Evolutionary conservation across 2,888 invertebrate genomes (phyloP).

Genomic region (Nesidiocoris tenuis): DNA sequence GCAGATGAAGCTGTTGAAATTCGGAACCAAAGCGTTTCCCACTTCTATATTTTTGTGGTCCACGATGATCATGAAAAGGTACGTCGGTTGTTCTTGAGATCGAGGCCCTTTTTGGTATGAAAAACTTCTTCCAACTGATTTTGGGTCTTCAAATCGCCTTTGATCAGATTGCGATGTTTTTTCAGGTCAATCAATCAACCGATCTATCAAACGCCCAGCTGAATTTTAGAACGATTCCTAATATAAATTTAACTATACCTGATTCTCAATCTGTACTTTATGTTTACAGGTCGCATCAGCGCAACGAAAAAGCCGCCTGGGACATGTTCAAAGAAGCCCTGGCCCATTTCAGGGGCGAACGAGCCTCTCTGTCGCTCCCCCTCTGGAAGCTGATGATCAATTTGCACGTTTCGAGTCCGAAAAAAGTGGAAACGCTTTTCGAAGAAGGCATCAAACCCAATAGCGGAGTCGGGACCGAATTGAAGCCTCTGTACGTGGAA

Average conservation of each 20-base stretch:
- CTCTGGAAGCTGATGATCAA: conserved; percentile 56
- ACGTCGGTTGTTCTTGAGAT: neutral
- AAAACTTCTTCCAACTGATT: no score
- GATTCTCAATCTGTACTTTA: no score
- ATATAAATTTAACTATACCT: no score
- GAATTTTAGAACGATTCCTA: no score
- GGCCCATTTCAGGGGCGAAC: conserved; percentile 1
- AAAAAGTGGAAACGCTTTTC: conserved; percentile 52
- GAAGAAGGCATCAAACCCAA: neutral
- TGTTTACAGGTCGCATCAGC: neutral
- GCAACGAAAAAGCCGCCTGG: conserved; percentile 21
- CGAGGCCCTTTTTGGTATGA: no score
- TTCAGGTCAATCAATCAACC: no score
- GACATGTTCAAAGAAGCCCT: conserved; percentile 8
- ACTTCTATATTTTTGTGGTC: conserved; percentile 58
- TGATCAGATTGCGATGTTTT: no score
- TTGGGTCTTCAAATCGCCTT: no score
- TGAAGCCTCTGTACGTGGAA: conserved; percentile 34
- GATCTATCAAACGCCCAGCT: no score
- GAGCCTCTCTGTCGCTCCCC: conserved; percentile 52
- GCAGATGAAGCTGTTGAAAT: conserved; percentile 51
- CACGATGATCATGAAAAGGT: conserved; percentile 9
- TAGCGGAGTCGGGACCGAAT: conserved; percentile 1
- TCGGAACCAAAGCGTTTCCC: conserved; percentile 57
- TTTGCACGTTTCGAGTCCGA: neutral